phyloP scores from a whole-genome alignment of 2,113 vertebrate genomes.

The Aythya baeri region DNA sequence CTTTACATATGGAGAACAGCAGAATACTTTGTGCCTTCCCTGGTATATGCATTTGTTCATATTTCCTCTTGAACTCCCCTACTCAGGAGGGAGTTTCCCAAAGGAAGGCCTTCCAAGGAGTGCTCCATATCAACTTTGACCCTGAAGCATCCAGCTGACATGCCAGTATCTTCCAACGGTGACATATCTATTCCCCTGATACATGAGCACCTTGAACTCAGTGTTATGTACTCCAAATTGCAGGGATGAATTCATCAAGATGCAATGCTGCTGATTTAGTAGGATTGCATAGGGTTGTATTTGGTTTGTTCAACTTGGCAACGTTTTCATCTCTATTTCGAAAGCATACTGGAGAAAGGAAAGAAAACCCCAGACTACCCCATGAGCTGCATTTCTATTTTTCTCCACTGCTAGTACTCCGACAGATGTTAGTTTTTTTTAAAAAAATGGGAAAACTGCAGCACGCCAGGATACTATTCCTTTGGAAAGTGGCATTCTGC shows the following conservation, averaged over 20 bases:
- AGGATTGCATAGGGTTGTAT: neutral
- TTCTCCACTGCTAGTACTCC: neutral
- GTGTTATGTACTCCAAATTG: constrained; percentile 22
- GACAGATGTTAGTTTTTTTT: neutral
- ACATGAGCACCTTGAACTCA: constrained; percentile 55
- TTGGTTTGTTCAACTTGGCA: neutral
- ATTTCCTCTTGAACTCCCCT: neutral
- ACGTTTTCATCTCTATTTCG: constrained; percentile 14
- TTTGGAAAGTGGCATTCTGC: neutral
- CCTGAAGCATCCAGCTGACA: constrained; percentile 24
- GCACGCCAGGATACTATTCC: neutral
- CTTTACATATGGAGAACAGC: neutral
- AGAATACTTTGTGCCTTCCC: neutral
- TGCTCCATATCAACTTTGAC: neutral
- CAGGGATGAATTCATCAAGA: constrained; percentile 18
- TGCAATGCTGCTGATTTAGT: constrained; percentile 37
- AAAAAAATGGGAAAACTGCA: neutral
- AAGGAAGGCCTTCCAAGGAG: constrained; percentile 14
- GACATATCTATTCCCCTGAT: constrained; percentile 46
- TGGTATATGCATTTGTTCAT: neutral
- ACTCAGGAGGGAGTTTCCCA: constrained; percentile 31
- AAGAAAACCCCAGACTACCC: neutral
- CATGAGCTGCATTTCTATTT: neutral
- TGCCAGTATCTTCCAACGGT: constrained; percentile 2
- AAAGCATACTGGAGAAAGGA: neutral